Percentiles rank a stretch among this genome's conserved stretches.
phyloP scores from a whole-genome alignment of 2,888 invertebrate species.

The Cerceris rybyensis region DNA sequence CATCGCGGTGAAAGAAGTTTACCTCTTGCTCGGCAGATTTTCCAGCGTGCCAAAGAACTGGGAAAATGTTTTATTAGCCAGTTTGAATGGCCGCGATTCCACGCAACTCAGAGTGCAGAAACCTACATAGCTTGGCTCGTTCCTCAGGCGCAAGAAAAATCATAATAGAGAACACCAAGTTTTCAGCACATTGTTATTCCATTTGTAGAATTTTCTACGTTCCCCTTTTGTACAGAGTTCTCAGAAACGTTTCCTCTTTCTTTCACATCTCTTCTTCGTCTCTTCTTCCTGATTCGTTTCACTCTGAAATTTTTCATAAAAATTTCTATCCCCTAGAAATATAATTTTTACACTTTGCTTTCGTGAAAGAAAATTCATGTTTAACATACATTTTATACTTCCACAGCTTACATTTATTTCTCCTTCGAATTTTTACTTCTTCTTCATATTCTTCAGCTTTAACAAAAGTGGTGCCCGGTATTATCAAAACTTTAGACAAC shows the following conservation, averaged over 20 bases:
- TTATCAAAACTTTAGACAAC: no score
- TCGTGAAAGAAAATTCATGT: no score
- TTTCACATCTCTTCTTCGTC: not conserved
- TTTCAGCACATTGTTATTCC: not conserved
- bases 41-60: constrained; percentile 29
- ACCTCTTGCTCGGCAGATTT: constrained; percentile 28
- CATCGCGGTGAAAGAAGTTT: constrained; percentile 21
- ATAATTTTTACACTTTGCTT: no score
- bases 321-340: no score
- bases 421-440: no score
- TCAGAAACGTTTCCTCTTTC: not conserved
- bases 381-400: no score
- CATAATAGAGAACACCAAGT: not conserved
- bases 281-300: not conserved
- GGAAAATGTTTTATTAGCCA: constrained; percentile 29
- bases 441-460: no score
- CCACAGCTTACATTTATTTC: no score
- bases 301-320: no score
- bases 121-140: not conserved
- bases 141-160: not conserved
- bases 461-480: no score
- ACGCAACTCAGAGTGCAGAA: constrained; percentile 12
- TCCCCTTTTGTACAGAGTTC: no score
- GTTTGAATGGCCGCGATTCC: constrained; percentile 41
- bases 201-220: not conserved